Conservation (phyloP, 2,797 vertebrate species). For the Anguilla pacifica region DNA sequence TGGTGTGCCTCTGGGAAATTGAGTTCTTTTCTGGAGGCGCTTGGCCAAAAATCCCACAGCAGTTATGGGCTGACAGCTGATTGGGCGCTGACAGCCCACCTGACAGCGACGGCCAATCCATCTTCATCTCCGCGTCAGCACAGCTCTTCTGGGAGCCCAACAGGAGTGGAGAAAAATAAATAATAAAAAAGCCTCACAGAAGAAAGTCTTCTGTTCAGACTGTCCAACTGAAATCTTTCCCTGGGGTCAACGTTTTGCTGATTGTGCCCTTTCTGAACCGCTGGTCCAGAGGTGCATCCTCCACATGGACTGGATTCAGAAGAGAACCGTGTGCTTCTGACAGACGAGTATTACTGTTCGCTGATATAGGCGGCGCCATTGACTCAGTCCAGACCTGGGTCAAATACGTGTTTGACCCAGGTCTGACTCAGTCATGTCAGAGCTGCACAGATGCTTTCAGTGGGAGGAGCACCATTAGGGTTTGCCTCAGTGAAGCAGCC, state of each 20-base stretch:
- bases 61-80: conserved; percentile 22
- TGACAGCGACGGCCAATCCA: neutral
- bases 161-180: neutral
- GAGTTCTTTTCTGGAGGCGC: conserved; percentile 16
- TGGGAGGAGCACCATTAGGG: neutral
- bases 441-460: too few species aligned
- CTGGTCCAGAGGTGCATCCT: neutral
- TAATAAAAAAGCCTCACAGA: too few species aligned
- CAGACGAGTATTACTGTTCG: neutral
- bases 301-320: neutral
- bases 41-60: neutral
- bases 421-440: too few species aligned
- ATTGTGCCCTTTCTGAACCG: neutral
- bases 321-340: neutral
- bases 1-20: conserved; percentile 3
- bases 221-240: neutral
- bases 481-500: neutral
- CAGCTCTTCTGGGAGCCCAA: too few species aligned
- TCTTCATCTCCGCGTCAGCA: neutral
- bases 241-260: too few species aligned
- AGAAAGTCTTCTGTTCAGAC: neutral
- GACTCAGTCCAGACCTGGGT: neutral
- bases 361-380: neutral
- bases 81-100: neutral
- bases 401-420: too few species aligned